phyloP scores from a whole-genome alignment of 2,888 invertebrate species.

The Drosophila setosimentum region DNA sequence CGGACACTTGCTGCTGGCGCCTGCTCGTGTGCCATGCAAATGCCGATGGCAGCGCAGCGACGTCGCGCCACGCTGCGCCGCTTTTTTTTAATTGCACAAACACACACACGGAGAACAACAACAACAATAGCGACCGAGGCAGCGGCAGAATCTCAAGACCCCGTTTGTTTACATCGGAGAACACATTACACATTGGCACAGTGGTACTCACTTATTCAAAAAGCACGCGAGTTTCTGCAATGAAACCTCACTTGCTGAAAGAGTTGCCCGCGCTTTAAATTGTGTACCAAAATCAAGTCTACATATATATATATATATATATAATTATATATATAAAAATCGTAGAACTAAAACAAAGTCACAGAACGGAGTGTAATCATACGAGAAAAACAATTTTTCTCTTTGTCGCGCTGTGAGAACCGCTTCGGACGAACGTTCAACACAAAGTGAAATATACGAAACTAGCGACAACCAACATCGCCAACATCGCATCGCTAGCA shows the following conservation, averaged over 20 bases:
- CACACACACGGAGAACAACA: slow-evolving; percentile 20
- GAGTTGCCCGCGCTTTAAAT: background rate
- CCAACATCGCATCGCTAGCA: slow-evolving; percentile 51
- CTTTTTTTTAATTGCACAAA: slow-evolving; percentile 56
- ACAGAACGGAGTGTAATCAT: slow-evolving; percentile 13
- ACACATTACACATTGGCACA: slow-evolving; percentile 60
- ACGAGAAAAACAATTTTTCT: background rate
- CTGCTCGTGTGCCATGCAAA: slow-evolving; percentile 54
- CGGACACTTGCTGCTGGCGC: slow-evolving; percentile 57
- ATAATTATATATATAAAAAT: slow-evolving; percentile 22
- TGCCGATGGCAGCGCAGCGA: slow-evolving; percentile 37
- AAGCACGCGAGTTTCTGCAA: slow-evolving; percentile 17
- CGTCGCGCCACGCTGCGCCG: slow-evolving; percentile 25
- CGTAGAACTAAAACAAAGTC: background rate
- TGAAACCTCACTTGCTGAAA: slow-evolving; percentile 19
- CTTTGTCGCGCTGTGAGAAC: slow-evolving; percentile 59
- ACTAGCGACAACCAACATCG: slow-evolving; percentile 64
- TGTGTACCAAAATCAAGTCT: slow-evolving; percentile 3
- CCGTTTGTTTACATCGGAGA: slow-evolving; percentile 73
- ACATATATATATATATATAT: slow-evolving; percentile 29
- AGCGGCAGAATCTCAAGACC: slow-evolving; percentile 71
- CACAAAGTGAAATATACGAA: slow-evolving; percentile 78
- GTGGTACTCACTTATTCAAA: slow-evolving; percentile 64
- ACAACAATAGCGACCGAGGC: slow-evolving; percentile 19
- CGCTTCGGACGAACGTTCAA: slow-evolving; percentile 73